Percentiles rank a stretch among this genome's conserved stretches.
These are phyloP conservation scores for Malacoctenus gilli DNA, from an alignment of 2,797 vertebrate species.

Conservation along the genomic window DNA sequence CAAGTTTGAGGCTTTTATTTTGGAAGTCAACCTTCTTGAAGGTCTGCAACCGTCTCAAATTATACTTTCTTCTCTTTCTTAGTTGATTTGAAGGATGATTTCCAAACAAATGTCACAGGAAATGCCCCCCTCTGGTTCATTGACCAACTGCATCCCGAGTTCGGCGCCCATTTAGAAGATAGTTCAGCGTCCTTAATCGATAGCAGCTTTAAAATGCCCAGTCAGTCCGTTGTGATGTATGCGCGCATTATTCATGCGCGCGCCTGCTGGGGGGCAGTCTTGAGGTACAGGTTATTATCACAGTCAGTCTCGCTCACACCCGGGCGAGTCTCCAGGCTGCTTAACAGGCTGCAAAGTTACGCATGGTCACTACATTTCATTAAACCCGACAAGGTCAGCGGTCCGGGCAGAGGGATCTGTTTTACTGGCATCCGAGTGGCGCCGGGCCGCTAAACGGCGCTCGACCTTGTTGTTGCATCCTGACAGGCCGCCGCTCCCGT, in stretches of 20 bases:
- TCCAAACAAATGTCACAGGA: no score
- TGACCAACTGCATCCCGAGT: no score
- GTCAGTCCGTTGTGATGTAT: constrained; percentile 30
- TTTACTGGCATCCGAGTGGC: constrained; percentile 63
- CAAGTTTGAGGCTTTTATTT: no score
- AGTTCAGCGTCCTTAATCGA: constrained; percentile 36
- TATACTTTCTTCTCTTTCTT: no score
- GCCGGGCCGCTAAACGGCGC: constrained; percentile 47
- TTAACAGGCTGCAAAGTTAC: constrained; percentile 63
- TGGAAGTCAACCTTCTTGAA: no score
- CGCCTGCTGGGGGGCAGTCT: constrained; percentile 4
- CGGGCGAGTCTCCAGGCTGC: constrained; percentile 43
- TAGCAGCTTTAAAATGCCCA: constrained; percentile 39
- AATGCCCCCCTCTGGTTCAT: no score
- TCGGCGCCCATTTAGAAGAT: no score
- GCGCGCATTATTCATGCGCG: constrained; percentile 21
- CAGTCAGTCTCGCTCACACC: constrained; percentile 24
- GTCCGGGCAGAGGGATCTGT: constrained; percentile 57
- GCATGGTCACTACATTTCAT: constrained; percentile 70
- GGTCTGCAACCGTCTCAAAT: no score
- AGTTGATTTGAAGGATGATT: no score
- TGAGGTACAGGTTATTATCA: constrained; percentile 19
- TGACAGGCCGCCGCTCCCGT: constrained; percentile 54
- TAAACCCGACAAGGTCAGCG: constrained; percentile 73
- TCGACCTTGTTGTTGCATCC: constrained; percentile 73